These are phyloP conservation scores for Drosophila melanocephala DNA, from an alignment of 2,888 invertebrate genomes.

Conservation along the genomic window DNA sequence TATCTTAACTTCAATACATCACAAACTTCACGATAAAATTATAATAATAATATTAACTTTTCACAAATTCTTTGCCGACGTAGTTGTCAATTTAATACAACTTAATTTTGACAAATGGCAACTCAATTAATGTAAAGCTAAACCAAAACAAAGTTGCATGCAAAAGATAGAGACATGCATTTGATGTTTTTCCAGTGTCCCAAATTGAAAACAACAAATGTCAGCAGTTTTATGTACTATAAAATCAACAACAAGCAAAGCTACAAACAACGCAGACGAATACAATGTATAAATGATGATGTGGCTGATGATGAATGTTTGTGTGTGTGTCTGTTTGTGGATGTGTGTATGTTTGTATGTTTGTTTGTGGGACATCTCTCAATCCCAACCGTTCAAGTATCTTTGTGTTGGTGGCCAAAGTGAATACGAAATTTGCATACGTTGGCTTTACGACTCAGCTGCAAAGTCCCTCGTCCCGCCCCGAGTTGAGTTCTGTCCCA, in stretches of 20 bases:
- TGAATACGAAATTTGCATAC: conserved; percentile 78
- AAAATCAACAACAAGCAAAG: conserved; percentile 34
- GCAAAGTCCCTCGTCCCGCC: conserved; percentile 21
- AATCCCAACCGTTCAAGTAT: conserved; percentile 35
- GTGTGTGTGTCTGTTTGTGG: conserved; percentile 30
- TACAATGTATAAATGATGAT: conserved; percentile 80
- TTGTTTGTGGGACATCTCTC: conserved; percentile 37
- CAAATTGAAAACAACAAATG: conserved; percentile 77
- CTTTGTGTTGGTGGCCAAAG: conserved; percentile 68
- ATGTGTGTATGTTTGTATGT: conserved; percentile 19
- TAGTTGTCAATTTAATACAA: conserved; percentile 65
- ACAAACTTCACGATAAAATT: neutral
- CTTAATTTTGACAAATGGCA: conserved; percentile 60
- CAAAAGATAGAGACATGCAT: neutral
- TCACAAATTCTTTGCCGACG: conserved; percentile 13
- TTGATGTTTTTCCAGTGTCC: conserved; percentile 38
- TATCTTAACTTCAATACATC: neutral
- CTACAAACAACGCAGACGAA: conserved; percentile 59
- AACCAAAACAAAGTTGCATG: neutral
- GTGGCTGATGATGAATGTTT: conserved; percentile 75
- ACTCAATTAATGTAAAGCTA: conserved; percentile 63
- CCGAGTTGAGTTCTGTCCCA: conserved; percentile 44
- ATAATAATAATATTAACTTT: neutral
- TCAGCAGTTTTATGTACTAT: conserved; percentile 73
- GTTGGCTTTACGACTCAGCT: conserved; percentile 72